Conservation (phyloP, 2,797 vertebrate genomes). For the Sebastes iracundus region DNA sequence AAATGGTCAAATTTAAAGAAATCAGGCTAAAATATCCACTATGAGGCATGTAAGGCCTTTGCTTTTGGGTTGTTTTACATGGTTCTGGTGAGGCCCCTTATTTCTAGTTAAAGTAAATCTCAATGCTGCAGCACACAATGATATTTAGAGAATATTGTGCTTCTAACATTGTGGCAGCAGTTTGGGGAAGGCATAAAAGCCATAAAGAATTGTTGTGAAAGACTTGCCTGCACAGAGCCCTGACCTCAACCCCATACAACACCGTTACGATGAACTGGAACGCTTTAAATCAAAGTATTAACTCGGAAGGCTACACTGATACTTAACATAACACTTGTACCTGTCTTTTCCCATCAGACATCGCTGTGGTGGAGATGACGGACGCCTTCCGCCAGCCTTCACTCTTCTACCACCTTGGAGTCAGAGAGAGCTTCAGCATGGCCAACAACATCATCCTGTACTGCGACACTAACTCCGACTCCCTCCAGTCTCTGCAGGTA, state of each 20-base stretch:
- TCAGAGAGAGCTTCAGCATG: constrained; percentile 99
- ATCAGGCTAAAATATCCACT: background rate
- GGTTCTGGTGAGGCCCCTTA: background rate
- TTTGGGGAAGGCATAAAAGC: background rate
- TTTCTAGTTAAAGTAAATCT: background rate
- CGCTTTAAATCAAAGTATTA: background rate
- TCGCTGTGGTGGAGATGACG: constrained; percentile 97
- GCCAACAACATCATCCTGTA: constrained; percentile 99
- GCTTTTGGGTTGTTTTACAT: background rate
- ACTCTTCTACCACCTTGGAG: constrained; percentile 97
- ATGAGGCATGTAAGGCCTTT: background rate
- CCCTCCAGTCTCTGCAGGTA: constrained; percentile 96
- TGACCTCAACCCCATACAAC: background rate
- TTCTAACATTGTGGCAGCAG: background rate
- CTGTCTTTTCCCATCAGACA: constrained; percentile 82
- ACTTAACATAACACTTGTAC: background rate
- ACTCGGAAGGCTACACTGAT: background rate
- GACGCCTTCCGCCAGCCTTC: constrained; percentile 97
- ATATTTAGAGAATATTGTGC: background rate
- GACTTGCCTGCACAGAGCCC: background rate
- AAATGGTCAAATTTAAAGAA: background rate
- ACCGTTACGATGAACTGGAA: background rate
- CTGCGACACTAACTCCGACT: constrained; percentile 93
- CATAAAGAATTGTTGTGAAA: background rate
- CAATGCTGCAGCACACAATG: background rate